phyloP scores from a whole-genome alignment of 2,797 vertebrate species.

The Eupleurogrammus muticus region DNA sequence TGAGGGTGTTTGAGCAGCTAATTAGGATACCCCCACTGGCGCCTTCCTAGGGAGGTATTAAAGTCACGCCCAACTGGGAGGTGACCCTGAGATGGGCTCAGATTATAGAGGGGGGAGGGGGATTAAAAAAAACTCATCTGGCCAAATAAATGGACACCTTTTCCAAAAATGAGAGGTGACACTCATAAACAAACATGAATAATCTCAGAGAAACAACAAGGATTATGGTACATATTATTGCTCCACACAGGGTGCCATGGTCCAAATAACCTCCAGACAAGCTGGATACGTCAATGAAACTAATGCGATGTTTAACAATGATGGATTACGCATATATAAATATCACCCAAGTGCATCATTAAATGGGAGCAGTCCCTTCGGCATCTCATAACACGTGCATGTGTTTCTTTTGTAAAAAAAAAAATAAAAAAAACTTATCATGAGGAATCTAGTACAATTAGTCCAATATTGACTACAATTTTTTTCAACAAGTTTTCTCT shows the following conservation, averaged over 20 bases:
- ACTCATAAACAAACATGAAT: not conserved
- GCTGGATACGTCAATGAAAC: constrained; percentile 10
- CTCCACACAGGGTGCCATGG: not conserved
- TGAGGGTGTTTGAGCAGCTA: no score
- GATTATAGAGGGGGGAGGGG: no score
- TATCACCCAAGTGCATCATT: constrained; percentile 29
- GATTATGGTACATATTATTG: not conserved
- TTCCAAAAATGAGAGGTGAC: not conserved
- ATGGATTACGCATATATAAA: constrained; percentile 21
- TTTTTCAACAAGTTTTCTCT: no score
- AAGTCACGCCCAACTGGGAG: not conserved
- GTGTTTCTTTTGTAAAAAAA: not conserved
- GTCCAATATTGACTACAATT: no score
- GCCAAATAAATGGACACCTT: not conserved
- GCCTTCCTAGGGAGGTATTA: no score
- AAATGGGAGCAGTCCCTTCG: constrained; percentile 9
- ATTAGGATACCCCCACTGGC: no score
- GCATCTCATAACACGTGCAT: not conserved
- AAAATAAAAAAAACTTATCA: no score
- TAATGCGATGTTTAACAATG: constrained; percentile 6
- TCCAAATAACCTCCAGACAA: not conserved
- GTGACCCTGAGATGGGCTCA: no score
- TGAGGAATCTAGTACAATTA: no score
- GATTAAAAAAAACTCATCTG: not conserved
- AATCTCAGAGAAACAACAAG: not conserved